A percentile compares a stretch with the other conserved stretches of the same genome.
phyloP scores from a whole-genome alignment of 2,888 invertebrate genomes.

The Rutpela maculata region DNA sequence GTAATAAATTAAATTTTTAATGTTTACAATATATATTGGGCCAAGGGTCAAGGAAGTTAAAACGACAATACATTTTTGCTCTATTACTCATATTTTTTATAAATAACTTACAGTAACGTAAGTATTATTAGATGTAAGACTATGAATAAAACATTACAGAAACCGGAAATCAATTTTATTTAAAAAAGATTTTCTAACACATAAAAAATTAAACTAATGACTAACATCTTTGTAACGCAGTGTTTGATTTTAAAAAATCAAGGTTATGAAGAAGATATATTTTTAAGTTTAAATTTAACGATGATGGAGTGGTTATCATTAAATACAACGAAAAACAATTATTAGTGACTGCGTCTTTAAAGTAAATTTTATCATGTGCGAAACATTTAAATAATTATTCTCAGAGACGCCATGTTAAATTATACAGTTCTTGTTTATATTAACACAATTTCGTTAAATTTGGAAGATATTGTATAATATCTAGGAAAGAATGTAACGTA shows the following conservation, averaged over 20 bases:
- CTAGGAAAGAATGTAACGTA: too few species aligned
- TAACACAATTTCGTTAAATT: too few species aligned
- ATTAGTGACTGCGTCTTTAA: constrained; percentile 15
- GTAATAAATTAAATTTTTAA: background rate
- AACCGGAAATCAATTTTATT: constrained; percentile 33
- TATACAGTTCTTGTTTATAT: background rate
- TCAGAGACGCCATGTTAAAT: background rate
- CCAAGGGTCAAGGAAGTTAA: background rate
- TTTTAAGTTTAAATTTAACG: constrained; percentile 40
- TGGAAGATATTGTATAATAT: too few species aligned
- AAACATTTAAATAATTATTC: background rate
- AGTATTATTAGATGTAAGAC: constrained; percentile 13
- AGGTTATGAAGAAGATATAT: constrained; percentile 33
- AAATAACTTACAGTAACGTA: background rate
- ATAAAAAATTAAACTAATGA: constrained; percentile 33
- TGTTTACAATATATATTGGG: background rate
- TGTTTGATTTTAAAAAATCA: constrained; percentile 33
- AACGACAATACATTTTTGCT: constrained; percentile 8
- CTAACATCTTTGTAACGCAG: constrained; percentile 23
- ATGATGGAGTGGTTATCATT: constrained; percentile 35
- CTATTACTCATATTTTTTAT: constrained; percentile 20
- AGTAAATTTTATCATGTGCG: constrained; percentile 1
- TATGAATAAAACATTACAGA: constrained; percentile 27
- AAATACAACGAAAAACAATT: constrained; percentile 30
- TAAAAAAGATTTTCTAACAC: constrained; percentile 25